phyloP scores from a whole-genome alignment of 2,797 vertebrate genomes.

The Thaleichthys pacificus region DNA sequence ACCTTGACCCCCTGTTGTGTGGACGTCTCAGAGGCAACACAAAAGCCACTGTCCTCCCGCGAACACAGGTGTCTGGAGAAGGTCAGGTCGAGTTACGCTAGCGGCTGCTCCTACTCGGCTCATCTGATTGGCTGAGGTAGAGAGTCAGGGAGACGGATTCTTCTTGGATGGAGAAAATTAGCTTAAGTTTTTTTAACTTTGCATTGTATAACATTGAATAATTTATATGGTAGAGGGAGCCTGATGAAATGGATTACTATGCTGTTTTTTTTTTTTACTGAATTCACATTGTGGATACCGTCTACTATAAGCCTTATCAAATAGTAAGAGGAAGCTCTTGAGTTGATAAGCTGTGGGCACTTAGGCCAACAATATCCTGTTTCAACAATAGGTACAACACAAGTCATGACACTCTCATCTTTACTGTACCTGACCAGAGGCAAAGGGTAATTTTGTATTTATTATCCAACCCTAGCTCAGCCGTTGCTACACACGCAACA shows the following conservation, averaged over 20 bases:
- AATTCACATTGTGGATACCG: neutral
- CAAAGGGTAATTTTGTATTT: neutral
- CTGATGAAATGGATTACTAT: too few species aligned
- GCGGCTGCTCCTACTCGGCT: constrained; percentile 35
- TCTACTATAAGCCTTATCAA: neutral
- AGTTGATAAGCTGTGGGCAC: constrained; percentile 4
- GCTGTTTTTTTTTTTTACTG: too few species aligned
- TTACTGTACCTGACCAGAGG: neutral
- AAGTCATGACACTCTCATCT: neutral
- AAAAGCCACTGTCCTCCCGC: constrained; percentile 71
- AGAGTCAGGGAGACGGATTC: constrained; percentile 51
- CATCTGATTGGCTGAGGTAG: neutral
- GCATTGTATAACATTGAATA: neutral
- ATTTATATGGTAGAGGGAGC: too few species aligned
- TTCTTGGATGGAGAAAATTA: neutral
- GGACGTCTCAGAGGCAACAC: constrained; percentile 71
- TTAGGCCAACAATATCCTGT: constrained; percentile 9
- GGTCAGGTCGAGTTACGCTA: constrained; percentile 62
- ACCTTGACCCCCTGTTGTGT: constrained; percentile 63
- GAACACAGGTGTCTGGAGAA: constrained; percentile 76
- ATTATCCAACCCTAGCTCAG: neutral
- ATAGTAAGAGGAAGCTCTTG: constrained; percentile 6
- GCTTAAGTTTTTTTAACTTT: neutral
- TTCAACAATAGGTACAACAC: neutral
- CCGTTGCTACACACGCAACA: neutral